Percentiles rank a stretch among this genome's conserved stretches.
Conservation (phyloP, 2,113 vertebrate species). For the Urocitellus parryii region DNA sequence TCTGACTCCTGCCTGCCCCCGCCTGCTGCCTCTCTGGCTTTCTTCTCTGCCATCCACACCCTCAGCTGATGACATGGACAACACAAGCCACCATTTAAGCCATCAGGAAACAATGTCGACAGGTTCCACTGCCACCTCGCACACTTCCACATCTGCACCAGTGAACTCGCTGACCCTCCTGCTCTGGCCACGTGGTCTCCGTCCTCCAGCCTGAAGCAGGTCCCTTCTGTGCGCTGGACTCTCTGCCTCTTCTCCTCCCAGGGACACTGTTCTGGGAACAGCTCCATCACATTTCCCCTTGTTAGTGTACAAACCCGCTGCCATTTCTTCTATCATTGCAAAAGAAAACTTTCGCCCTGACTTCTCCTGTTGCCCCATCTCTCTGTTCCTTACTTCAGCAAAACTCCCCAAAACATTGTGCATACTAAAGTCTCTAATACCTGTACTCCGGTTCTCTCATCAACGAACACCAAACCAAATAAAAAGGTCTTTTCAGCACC, state of each 20-base stretch:
- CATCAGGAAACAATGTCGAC: slow-evolving; percentile 32
- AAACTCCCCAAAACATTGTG: neutral
- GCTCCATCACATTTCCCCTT: neutral
- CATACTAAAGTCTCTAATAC: neutral
- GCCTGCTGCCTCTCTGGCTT: neutral
- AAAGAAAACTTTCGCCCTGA: neutral
- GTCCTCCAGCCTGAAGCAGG: neutral
- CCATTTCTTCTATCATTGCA: neutral
- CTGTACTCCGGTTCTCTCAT: neutral
- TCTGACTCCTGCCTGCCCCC: neutral
- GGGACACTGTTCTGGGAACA: neutral
- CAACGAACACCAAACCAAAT: neutral
- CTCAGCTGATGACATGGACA: slow-evolving; percentile 6
- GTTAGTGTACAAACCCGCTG: neutral
- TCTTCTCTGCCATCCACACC: neutral
- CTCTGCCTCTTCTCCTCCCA: too few species aligned
- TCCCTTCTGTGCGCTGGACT: neutral
- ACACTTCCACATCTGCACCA: neutral
- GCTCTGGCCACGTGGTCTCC: neutral
- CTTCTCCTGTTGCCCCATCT: neutral
- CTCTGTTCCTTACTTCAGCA: neutral
- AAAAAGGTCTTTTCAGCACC: neutral
- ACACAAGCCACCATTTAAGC: neutral
- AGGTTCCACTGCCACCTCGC: neutral
- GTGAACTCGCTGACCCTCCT: neutral